Evolutionary conservation across 2,113 vertebrate species (phyloP).

Genomic region (Gasterosteus nipponicus): DNA sequence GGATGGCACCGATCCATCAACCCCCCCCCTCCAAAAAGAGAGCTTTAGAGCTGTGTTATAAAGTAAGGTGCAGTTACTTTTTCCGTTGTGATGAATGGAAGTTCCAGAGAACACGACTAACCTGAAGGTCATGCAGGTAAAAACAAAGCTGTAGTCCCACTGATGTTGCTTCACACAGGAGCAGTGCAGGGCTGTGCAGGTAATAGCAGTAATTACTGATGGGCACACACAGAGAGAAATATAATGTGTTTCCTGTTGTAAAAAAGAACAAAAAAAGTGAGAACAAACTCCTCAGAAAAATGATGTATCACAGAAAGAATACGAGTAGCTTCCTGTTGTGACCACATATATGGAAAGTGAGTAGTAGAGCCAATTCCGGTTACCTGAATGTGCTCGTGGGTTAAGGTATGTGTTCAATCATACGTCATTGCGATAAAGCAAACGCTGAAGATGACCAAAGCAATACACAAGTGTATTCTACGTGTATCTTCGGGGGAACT

Average conservation of each 20-base stretch:
- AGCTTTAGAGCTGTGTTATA: slow-evolving; percentile 8
- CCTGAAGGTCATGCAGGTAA: not conserved
- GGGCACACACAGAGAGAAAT: slow-evolving; percentile 1
- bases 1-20: slow-evolving; percentile 27
- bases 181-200: not conserved
- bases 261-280: not conserved
- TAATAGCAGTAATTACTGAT: not conserved
- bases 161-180: not conserved
- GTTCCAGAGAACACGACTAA: not conserved
- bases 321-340: slow-evolving; percentile 53
- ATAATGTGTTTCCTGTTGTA: not conserved
- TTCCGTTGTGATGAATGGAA: not conserved
- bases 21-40: not conserved
- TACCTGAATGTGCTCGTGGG: not conserved
- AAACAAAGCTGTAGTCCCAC: not conserved
- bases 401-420: no score
- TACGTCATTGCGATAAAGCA: no score
- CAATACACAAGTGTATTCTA: no score
- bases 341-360: not conserved
- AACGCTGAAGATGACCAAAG: no score
- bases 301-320: slow-evolving; percentile 3
- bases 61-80: slow-evolving; percentile 16
- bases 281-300: not conserved
- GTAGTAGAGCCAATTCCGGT: not conserved
- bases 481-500: no score